Conservation (phyloP, 2,888 invertebrate species). For the Trypoxylon attenuatum region DNA sequence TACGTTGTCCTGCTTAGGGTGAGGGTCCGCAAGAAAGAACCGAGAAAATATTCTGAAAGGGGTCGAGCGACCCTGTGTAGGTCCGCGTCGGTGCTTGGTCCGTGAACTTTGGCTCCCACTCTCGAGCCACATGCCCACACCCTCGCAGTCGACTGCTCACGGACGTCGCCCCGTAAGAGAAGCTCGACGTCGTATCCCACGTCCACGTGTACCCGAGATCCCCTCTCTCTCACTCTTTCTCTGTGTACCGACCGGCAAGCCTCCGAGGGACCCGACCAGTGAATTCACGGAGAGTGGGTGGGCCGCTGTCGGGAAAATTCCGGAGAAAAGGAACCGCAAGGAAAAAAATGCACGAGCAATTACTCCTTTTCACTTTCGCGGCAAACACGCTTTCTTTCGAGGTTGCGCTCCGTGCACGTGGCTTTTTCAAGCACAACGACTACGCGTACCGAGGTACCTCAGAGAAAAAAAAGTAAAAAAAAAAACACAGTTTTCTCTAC, state of each 20-base stretch:
- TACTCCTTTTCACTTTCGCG: conserved; percentile 41
- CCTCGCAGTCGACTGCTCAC: neutral
- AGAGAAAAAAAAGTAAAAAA: too few relatives aligned
- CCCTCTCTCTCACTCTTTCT: too few relatives aligned
- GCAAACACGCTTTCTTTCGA: conserved; percentile 31
- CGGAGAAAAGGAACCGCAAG: conserved; percentile 30
- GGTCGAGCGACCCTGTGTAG: conserved; percentile 50
- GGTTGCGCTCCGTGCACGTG: conserved; percentile 8
- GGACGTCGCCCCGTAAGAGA: neutral
- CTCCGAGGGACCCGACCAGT: conserved; percentile 11
- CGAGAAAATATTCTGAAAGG: conserved; percentile 71
- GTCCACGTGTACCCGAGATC: conserved; percentile 40
- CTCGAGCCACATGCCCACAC: conserved; percentile 28
- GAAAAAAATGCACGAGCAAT: conserved; percentile 51
- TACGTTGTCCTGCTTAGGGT: conserved; percentile 67
- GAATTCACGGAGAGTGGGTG: conserved; percentile 8
- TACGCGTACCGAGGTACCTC: too few relatives aligned
- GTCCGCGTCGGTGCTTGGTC: conserved; percentile 51
- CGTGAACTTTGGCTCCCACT: conserved; percentile 55
- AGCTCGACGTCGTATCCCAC: neutral
- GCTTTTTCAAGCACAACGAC: neutral
- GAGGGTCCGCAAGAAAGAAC: conserved; percentile 72
- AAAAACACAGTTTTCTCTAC: neutral
- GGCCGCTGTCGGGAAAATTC: conserved; percentile 22
- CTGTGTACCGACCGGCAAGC: conserved; percentile 1